Percentiles rank a stretch among this genome's conserved stretches.
Evolutionary conservation across 2,113 vertebrate species (phyloP).

Genomic region (Apteryx owenii): DNA sequence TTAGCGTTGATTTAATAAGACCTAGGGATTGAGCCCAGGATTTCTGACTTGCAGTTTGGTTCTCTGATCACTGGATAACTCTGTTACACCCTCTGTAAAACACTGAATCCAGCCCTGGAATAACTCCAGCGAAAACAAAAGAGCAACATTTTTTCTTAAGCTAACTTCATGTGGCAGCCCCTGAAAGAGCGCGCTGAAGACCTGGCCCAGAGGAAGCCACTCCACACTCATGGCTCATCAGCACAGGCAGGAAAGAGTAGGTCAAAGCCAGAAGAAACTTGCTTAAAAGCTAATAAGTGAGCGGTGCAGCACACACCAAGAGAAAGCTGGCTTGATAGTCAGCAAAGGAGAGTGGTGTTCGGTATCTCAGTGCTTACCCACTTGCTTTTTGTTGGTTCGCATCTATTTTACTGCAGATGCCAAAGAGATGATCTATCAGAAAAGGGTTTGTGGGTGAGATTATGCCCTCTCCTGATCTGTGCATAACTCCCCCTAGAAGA

Average conservation of each 20-base stretch:
- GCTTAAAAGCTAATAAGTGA: neutral
- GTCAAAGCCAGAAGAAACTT: conserved; percentile 10
- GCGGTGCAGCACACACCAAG: neutral
- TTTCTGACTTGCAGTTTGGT: conserved; percentile 29
- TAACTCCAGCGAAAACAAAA: conserved; percentile 30
- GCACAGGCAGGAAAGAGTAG: conserved; percentile 6
- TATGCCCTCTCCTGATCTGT: neutral
- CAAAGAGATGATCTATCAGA: neutral
- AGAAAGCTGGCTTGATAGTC: neutral
- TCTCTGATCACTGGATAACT: neutral
- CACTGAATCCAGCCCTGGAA: neutral
- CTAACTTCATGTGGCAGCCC: neutral
- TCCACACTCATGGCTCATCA: neutral
- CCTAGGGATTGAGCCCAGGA: conserved; percentile 11
- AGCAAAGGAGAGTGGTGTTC: neutral
- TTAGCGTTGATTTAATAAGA: neutral
- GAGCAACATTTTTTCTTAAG: neutral
- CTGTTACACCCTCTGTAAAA: neutral
- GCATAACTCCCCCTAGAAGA: neutral
- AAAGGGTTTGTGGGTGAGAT: neutral
- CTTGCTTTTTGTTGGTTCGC: neutral
- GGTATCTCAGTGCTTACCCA: neutral
- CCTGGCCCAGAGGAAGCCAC: neutral
- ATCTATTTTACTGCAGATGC: neutral
- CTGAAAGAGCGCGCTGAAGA: neutral